Percentiles rank a stretch among this genome's conserved stretches.
These are phyloP conservation scores for Brachionus manjavacas DNA, from an alignment of 1,140 invertebrate species.

Conservation along the genomic window DNA sequence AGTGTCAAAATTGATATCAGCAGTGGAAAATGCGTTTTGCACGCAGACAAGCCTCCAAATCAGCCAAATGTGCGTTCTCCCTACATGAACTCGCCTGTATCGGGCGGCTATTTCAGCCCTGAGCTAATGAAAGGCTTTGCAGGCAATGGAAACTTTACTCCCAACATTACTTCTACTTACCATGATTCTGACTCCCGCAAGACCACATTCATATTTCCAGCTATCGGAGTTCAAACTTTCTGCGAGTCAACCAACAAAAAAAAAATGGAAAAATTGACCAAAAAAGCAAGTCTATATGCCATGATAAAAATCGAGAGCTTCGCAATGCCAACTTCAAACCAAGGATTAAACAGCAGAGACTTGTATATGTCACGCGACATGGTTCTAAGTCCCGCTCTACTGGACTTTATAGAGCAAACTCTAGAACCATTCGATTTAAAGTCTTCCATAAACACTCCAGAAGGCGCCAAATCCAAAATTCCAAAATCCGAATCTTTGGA, in stretches of 20 bases:
- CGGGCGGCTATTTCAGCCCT: slow-evolving; percentile 23
- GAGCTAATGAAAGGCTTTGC: slow-evolving; percentile 2
- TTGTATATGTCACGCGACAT: slow-evolving; percentile 51
- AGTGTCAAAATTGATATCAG: slow-evolving; percentile 94
- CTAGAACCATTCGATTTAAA: slow-evolving; percentile 64
- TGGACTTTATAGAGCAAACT: slow-evolving; percentile 66
- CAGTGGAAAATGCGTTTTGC: slow-evolving; percentile 89
- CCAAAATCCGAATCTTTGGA: not conserved
- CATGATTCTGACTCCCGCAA: slow-evolving; percentile 52
- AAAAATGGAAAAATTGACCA: slow-evolving; percentile 46
- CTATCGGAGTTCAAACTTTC: slow-evolving; percentile 80
- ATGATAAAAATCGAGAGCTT: slow-evolving; percentile 59
- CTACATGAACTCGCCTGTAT: not conserved
- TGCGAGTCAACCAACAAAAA: slow-evolving; percentile 49
- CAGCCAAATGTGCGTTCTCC: not conserved
- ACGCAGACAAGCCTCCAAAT: slow-evolving; percentile 72
- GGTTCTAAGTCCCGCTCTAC: slow-evolving; percentile 55
- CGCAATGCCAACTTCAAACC: slow-evolving; percentile 62
- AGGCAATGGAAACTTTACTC: slow-evolving; percentile 1
- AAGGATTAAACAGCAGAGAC: not conserved
- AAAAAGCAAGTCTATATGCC: slow-evolving; percentile 42
- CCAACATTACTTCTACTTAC: slow-evolving; percentile 19
- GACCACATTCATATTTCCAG: slow-evolving; percentile 88
- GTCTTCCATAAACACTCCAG: not conserved
- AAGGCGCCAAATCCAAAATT: not conserved